Evolutionary conservation across 2,888 invertebrate species (phyloP).

Genomic region (Ophonus ardosiacus): DNA sequence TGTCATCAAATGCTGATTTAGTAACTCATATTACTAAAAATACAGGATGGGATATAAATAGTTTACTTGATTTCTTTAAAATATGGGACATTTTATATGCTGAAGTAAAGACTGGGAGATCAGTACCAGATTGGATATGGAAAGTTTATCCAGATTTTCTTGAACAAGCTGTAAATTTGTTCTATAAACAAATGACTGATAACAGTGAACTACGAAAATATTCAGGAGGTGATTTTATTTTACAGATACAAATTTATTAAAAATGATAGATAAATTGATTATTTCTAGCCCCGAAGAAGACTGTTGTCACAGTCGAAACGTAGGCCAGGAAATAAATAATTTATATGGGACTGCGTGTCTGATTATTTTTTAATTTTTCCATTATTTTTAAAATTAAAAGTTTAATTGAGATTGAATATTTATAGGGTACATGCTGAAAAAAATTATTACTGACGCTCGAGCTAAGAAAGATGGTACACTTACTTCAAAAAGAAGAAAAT

Average conservation of each 20-base stretch:
- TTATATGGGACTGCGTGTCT: too few relatives aligned
- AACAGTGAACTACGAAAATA: slow-evolving; percentile 72
- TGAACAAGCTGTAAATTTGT: slow-evolving; percentile 71
- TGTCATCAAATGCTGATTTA: slow-evolving; percentile 9
- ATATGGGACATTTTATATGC: slow-evolving; percentile 30
- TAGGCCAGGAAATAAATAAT: too few relatives aligned
- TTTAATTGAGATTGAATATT: background rate
- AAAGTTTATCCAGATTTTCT: slow-evolving; percentile 72
- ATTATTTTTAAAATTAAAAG: background rate
- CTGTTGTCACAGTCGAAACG: too few relatives aligned
- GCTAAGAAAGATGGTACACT: slow-evolving; percentile 61
- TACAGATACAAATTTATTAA: background rate
- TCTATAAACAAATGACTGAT: slow-evolving; percentile 74
- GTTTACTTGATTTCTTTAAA: slow-evolving; percentile 13
- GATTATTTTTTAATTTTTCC: too few relatives aligned
- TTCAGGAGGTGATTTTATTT: slow-evolving; percentile 73
- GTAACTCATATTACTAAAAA: slow-evolving; percentile 34
- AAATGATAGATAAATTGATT: background rate
- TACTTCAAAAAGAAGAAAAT: slow-evolving; percentile 32
- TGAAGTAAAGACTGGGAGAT: slow-evolving; percentile 52
- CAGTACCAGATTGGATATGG: slow-evolving; percentile 75
- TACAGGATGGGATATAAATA: background rate
- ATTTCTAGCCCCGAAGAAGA: too few relatives aligned
- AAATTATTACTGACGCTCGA: slow-evolving; percentile 65
- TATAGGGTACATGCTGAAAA: slow-evolving; percentile 65